Conservation (phyloP, 2,888 invertebrate species). For the Melieria picta region DNA sequence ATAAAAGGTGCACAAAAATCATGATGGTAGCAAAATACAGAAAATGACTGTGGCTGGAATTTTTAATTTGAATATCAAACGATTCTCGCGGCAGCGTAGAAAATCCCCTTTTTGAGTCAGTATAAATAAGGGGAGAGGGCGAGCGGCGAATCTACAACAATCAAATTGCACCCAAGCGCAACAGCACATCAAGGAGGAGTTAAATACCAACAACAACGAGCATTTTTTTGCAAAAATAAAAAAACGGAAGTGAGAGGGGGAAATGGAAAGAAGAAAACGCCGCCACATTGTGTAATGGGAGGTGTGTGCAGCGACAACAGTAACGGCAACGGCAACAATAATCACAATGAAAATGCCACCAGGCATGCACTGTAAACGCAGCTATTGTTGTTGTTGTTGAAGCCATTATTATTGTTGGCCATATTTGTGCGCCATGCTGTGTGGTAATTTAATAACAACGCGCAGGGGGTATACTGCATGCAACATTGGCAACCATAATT, state of each 20-base stretch:
- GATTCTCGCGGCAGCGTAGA: too few species aligned
- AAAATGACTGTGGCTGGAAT: too few species aligned
- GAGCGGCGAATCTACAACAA: too few species aligned
- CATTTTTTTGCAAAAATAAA: not conserved
- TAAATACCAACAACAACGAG: too few species aligned
- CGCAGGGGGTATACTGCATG: not conserved
- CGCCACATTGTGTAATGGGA: not conserved
- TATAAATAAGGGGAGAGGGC: too few species aligned
- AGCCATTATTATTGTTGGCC: constrained; percentile 39
- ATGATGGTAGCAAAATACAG: too few species aligned
- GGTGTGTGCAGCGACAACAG: too few species aligned
- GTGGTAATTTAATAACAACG: constrained; percentile 32
- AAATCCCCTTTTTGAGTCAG: too few species aligned
- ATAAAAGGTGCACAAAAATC: too few species aligned
- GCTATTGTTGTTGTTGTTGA: not conserved
- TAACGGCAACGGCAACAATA: constrained; percentile 15
- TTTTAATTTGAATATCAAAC: too few species aligned
- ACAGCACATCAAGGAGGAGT: too few species aligned
- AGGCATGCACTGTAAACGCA: not conserved
- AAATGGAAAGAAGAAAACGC: constrained; percentile 16
- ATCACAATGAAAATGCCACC: not conserved
- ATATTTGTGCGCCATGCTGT: constrained; percentile 46
- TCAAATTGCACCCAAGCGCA: too few species aligned
- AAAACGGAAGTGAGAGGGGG: constrained; percentile 13
- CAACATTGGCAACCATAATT: not conserved